Base-by-base conservation (phyloP, 2,113 vertebrate species). In the Cyphomyrus plagiostoma region DNA sequence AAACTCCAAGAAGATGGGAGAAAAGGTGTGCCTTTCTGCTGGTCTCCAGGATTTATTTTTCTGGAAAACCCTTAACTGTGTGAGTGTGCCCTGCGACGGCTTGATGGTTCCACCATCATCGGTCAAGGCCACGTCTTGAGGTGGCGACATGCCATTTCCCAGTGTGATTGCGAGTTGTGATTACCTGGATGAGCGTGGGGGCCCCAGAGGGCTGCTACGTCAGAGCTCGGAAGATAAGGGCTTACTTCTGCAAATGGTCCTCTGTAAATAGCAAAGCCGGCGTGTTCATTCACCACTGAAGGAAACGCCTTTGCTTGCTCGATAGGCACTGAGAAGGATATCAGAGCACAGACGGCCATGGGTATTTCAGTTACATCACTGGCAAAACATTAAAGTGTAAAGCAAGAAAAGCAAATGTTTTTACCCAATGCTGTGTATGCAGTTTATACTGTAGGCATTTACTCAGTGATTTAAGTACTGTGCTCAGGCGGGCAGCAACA, bases 371-470 rank as follows among this genome's bases (percentile, higher is more conserved):
- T 80, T 42, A 42, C 74, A 42, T 80, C 15, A 19, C 74, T 19
- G 74, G 74, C 15, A 5, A 42, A 11, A 77, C 39, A 30, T 77
- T 77, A 39, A 77, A 42, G 17, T 8, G 74, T 19, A 39, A 19
- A 30, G 62, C 35, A 35, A 42, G 74, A 42, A 80, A 5, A 80
- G 17, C 50, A 56, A 52, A 56, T 56, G 35, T 35, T 87, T 56
- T 87, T 53, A 52, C 15, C 11, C 49, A 58, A 50, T 3, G 4
- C 83, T 85, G 10, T 23, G 50, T 49, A 2, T 7, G 49, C 9
- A 50, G 13, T 35, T 87, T 87, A 87, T 19, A 87, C 52, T 87
- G 49, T 39, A 87, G 11, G 11, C 86, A 87, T 56, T 87, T 87
- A 58, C 50, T 26, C 86, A 87, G 17, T 30, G 23, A 39, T 19